Percentiles rank a stretch among this genome's conserved stretches.
These are phyloP conservation scores for Cyanistes caeruleus DNA, from an alignment of 2,113 vertebrate species.

Conservation along the genomic window DNA sequence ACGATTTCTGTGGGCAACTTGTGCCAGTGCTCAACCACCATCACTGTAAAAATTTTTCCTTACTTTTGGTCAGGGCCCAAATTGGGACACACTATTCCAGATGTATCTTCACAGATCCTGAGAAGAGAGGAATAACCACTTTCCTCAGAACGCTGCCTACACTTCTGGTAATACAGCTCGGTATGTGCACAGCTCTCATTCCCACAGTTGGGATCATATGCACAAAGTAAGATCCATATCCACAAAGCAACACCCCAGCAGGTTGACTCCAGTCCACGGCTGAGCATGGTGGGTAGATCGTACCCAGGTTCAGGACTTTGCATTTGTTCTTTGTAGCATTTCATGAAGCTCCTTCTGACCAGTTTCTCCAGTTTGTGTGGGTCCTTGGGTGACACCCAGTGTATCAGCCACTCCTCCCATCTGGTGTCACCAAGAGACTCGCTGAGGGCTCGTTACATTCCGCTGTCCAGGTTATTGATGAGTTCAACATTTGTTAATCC, in stretches of 20 bases:
- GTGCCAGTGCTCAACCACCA: neutral
- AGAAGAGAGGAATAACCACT: neutral
- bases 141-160: neutral
- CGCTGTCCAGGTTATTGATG: neutral
- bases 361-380: neutral
- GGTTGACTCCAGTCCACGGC: neutral
- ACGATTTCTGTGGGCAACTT: neutral
- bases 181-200: neutral
- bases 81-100: neutral
- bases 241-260: neutral
- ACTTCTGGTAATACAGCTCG: neutral
- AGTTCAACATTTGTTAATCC: neutral
- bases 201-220: neutral
- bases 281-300: accelerated
- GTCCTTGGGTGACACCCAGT: neutral
- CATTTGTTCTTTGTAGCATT: accelerated
- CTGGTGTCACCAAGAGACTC: neutral
- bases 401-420: neutral
- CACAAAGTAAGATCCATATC: neutral
- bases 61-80: neutral
- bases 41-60: neutral
- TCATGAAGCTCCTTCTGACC: neutral
- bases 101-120: neutral
- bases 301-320: neutral
- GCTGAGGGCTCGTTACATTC: accelerated